Percentiles rank a stretch among this genome's conserved stretches.
phyloP scores from a whole-genome alignment of 2,797 vertebrate genomes.

The Otus scops region DNA sequence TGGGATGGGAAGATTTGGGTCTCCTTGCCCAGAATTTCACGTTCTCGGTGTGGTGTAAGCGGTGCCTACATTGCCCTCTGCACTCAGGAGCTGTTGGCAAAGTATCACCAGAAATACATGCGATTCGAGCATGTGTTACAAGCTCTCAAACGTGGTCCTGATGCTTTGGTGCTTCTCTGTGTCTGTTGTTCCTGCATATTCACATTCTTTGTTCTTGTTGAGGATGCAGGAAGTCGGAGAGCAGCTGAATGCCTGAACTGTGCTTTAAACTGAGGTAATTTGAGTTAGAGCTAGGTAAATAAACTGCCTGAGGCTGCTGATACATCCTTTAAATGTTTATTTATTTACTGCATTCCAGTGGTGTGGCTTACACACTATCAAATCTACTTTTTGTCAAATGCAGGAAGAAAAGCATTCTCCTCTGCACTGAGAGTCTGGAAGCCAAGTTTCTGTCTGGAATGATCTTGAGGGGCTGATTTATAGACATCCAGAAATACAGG shows the following conservation, averaged over 20 bases:
- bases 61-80: neutral
- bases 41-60: neutral
- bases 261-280: slow-evolving; percentile 41
- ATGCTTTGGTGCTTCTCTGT: neutral
- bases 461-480: neutral
- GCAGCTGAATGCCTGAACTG: neutral
- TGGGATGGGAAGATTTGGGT: neutral
- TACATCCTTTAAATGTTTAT: slow-evolving; percentile 31
- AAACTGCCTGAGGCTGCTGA: slow-evolving; percentile 3
- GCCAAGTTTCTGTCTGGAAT: slow-evolving; percentile 31
- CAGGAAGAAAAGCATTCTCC: slow-evolving; percentile 17
- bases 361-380: neutral
- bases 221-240: neutral
- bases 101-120: neutral
- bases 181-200: neutral
- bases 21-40: neutral
- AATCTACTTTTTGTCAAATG: slow-evolving; percentile 49
- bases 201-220: neutral
- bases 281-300: slow-evolving; percentile 56
- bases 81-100: neutral
- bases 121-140: neutral
- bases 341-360: slow-evolving; percentile 55
- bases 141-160: neutral
- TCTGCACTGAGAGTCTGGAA: neutral
- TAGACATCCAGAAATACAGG: neutral